Percentiles rank a stretch among this genome's conserved stretches.
Evolutionary conservation across 2,888 invertebrate species (phyloP).

Genomic region (Cryptocephalus moraei): DNA sequence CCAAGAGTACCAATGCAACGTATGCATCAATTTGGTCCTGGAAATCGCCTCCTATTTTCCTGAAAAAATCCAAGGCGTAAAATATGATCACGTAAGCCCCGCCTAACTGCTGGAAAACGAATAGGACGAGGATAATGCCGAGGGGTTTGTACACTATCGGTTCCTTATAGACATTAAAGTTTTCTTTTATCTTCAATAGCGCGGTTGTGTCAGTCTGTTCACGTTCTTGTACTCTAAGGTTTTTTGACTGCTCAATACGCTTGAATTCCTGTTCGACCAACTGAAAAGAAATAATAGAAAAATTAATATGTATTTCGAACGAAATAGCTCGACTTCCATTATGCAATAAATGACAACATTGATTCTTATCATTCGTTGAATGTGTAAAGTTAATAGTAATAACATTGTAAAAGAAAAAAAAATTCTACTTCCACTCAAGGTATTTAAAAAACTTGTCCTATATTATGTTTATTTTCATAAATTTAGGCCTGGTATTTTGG

Average conservation of each 20-base stretch:
- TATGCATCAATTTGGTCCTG: constrained; percentile 39
- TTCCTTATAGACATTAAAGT: constrained; percentile 22
- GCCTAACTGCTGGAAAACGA: constrained; percentile 46
- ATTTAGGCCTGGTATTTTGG: too few species aligned
- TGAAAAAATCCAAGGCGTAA: constrained; percentile 45
- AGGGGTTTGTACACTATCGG: constrained; percentile 44
- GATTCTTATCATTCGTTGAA: too few species aligned
- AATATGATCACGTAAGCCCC: constrained; percentile 49
- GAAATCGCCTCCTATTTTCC: constrained; percentile 38
- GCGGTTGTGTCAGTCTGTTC: constrained; percentile 12
- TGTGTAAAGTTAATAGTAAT: too few species aligned
- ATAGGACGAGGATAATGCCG: constrained; percentile 37
- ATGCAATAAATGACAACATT: too few species aligned
- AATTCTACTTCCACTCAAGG: too few species aligned
- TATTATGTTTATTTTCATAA: too few species aligned
- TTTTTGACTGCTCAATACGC: constrained; percentile 18
- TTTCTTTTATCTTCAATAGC: constrained; percentile 15
- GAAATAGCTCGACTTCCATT: too few species aligned
- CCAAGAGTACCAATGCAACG: constrained; percentile 40
- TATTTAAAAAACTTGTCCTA: too few species aligned
- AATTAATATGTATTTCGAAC: too few species aligned
- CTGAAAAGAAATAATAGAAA: constrained; percentile 7
- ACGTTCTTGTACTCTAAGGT: constrained; percentile 1
- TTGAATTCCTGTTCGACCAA: constrained; percentile 17
- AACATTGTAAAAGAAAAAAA: too few species aligned